A percentile compares a stretch with the other conserved stretches of the same genome.
phyloP scores from a whole-genome alignment of 2,888 invertebrate species.

The Ligdia adustata region DNA sequence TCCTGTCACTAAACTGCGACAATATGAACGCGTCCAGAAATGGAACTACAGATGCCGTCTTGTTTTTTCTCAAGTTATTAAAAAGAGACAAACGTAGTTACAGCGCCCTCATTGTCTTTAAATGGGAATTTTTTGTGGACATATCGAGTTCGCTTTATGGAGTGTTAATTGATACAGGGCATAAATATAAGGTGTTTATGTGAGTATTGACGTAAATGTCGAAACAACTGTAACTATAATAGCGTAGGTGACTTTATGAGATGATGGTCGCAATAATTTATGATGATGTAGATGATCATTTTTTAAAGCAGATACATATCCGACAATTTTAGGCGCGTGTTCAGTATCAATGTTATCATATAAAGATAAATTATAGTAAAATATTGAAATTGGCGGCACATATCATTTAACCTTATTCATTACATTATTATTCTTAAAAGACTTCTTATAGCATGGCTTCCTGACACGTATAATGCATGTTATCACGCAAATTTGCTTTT shows the following conservation, averaged over 20 bases:
- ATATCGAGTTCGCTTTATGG: slow-evolving; percentile 40
- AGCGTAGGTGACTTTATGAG: slow-evolving; percentile 4
- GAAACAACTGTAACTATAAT: slow-evolving; percentile 4
- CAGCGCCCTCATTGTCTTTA: slow-evolving; percentile 32
- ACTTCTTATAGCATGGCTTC: too few species aligned
- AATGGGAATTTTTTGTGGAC: slow-evolving; percentile 42
- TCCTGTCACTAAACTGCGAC: slow-evolving; percentile 44
- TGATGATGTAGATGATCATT: too few species aligned
- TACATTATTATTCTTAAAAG: too few species aligned
- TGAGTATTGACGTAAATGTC: slow-evolving; percentile 26
- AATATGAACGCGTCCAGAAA: background rate
- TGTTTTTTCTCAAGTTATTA: slow-evolving; percentile 12
- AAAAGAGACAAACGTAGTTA: slow-evolving; percentile 1
- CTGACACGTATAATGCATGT: too few species aligned
- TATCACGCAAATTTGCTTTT: too few species aligned
- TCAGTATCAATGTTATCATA: too few species aligned
- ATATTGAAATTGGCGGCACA: too few species aligned
- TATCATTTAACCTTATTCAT: too few species aligned
- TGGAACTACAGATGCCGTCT: slow-evolving; percentile 15
- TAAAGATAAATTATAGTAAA: too few species aligned
- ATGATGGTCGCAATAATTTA: too few species aligned
- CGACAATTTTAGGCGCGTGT: too few species aligned
- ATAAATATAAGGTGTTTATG: slow-evolving; percentile 34
- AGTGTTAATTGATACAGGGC: slow-evolving; percentile 49
- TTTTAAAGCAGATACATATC: too few species aligned